These are phyloP conservation scores for Hozukius guyotensis DNA, from an alignment of 2,797 vertebrate genomes.

Conservation along the genomic window DNA sequence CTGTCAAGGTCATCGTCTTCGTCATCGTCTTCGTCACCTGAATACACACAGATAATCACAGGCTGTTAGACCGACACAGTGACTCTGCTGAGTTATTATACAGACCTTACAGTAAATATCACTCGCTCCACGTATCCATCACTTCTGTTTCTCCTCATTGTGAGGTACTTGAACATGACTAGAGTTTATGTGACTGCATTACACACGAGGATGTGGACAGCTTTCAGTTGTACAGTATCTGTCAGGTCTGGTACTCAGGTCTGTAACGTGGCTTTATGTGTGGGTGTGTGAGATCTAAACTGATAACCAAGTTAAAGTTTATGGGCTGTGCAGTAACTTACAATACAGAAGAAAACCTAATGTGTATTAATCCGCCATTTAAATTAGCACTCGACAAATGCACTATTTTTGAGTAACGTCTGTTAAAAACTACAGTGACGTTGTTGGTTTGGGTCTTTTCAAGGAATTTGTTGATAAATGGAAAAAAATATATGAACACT, in stretches of 20 bases:
- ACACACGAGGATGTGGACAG: too few relatives aligned
- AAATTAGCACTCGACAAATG: too few relatives aligned
- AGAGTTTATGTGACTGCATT: neutral
- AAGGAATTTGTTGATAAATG: neutral
- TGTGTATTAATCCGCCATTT: too few relatives aligned
- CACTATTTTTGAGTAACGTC: neutral
- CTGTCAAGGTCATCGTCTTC: conserved; percentile 90
- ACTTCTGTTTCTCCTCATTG: neutral
- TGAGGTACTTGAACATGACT: neutral
- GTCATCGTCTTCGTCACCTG: conserved; percentile 84
- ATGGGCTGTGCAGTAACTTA: too few relatives aligned
- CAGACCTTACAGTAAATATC: neutral
- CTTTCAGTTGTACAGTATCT: neutral
- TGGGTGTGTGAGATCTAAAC: neutral
- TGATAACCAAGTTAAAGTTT: neutral
- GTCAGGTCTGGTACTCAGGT: neutral
- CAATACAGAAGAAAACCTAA: too few relatives aligned
- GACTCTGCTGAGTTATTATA: neutral
- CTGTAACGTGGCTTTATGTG: too few relatives aligned
- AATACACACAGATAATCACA: conserved; percentile 8
- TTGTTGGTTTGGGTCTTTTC: too few relatives aligned
- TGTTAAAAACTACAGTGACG: neutral
- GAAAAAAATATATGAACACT: too few relatives aligned
- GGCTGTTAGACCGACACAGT: neutral
- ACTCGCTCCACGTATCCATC: too few relatives aligned